Evolutionary conservation across 2,797 vertebrate genomes (phyloP).

Genomic region (Paguma larvata): DNA sequence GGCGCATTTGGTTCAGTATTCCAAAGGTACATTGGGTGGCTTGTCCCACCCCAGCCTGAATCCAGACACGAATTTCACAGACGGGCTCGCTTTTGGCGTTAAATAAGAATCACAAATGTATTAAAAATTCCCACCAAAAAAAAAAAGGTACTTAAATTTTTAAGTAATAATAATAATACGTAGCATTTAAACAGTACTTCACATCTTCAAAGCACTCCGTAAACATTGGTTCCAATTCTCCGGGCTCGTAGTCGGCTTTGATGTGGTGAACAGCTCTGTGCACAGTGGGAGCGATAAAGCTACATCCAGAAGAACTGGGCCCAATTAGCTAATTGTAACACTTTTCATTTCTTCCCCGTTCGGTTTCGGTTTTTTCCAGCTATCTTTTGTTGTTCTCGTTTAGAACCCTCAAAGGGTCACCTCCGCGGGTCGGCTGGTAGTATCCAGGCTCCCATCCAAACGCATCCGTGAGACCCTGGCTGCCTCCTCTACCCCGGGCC

Average conservation of each 20-base stretch:
- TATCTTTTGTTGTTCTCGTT: slow-evolving; percentile 73
- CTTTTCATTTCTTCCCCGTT: slow-evolving; percentile 73
- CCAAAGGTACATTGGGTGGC: background rate
- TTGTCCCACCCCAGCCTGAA: background rate
- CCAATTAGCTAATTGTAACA: slow-evolving; percentile 84
- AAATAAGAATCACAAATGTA: slow-evolving; percentile 34
- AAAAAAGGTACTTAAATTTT: slow-evolving; percentile 74
- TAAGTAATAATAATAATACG: slow-evolving; percentile 80
- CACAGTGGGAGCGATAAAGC: slow-evolving; percentile 67
- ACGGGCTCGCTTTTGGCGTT: background rate
- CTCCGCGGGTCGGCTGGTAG: background rate
- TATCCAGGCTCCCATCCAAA: slow-evolving; percentile 37
- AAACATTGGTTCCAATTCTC: slow-evolving; percentile 80
- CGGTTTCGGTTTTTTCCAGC: slow-evolving; percentile 65
- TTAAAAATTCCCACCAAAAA: slow-evolving; percentile 63
- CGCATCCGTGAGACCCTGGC: rapidly evolving
- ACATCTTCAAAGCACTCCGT: slow-evolving; percentile 82
- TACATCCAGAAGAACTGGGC: slow-evolving; percentile 68
- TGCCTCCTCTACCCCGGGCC: background rate
- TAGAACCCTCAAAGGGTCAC: slow-evolving; percentile 28
- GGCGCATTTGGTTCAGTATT: slow-evolving; percentile 16
- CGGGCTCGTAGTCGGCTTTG: slow-evolving; percentile 73
- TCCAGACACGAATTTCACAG: background rate
- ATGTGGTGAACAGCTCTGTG: slow-evolving; percentile 47
- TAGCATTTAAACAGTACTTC: slow-evolving; percentile 81